These are phyloP conservation scores for Eumeta japonica DNA, from an alignment of 1,140 invertebrate species.

Conservation along the genomic window DNA sequence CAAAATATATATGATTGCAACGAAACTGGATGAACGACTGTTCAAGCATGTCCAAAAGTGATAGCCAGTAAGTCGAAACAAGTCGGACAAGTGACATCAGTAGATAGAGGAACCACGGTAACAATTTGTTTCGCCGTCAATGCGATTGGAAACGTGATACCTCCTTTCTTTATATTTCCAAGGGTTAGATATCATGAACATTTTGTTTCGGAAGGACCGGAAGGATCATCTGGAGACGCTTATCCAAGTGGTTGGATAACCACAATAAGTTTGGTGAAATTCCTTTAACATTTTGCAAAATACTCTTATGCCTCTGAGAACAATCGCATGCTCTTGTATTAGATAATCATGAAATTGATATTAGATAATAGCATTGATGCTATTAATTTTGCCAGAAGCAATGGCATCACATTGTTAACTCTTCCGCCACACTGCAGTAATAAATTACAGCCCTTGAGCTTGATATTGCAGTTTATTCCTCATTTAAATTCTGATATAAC, in stretches of 20 bases:
- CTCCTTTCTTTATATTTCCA: slow-evolving; percentile 16
- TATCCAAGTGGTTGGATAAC: slow-evolving; percentile 2
- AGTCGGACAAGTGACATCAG: slow-evolving; percentile 15
- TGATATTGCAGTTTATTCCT: slow-evolving; percentile 29
- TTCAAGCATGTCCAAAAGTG: too few species aligned
- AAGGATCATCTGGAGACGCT: not conserved
- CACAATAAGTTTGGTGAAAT: not conserved
- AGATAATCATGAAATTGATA: slow-evolving; percentile 9
- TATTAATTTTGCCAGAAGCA: slow-evolving; percentile 16
- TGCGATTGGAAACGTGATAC: slow-evolving; percentile 11
- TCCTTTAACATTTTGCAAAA: not conserved
- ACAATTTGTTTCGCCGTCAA: too few species aligned
- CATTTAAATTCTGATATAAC: slow-evolving; percentile 7
- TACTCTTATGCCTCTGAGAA: not conserved
- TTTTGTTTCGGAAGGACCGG: slow-evolving; percentile 7
- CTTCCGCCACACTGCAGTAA: slow-evolving; percentile 40
- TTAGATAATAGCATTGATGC: slow-evolving; percentile 11
- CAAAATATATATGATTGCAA: too few species aligned
- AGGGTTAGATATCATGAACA: slow-evolving; percentile 12
- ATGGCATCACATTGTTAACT: slow-evolving; percentile 23
- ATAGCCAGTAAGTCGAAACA: slow-evolving; percentile 10
- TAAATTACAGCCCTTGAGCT: slow-evolving; percentile 47
- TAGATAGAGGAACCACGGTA: too few species aligned
- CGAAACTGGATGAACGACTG: too few species aligned
- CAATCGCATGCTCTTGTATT: not conserved